phyloP scores from a whole-genome alignment of 2,888 invertebrate species.

The Idaea straminata region DNA sequence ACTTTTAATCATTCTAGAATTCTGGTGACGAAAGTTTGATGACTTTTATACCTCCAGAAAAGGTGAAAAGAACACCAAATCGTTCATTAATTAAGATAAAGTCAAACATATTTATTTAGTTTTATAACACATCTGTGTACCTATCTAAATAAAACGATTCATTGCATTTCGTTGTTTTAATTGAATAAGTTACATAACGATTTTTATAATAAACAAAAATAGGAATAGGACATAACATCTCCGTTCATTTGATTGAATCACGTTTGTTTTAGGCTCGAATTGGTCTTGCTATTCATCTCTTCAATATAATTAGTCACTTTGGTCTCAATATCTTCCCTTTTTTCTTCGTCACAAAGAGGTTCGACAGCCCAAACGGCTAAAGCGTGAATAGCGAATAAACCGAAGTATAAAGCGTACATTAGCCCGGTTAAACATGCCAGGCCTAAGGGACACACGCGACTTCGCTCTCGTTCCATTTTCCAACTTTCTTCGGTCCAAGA shows the following conservation, averaged over 20 bases:
- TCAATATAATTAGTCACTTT: constrained; percentile 47
- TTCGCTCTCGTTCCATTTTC: constrained; percentile 34
- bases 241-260: not conserved
- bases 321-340: constrained; percentile 26
- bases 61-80: not conserved
- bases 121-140: not conserved
- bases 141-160: not conserved
- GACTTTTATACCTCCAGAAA: not conserved
- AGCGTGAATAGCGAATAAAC: constrained; percentile 42
- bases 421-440: constrained; percentile 46
- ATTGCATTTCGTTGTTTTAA: constrained; percentile 2
- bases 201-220: not conserved
- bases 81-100: not conserved
- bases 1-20: not conserved
- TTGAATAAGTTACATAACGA: not conserved
- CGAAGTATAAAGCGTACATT: constrained; percentile 52
- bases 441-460: constrained; percentile 39
- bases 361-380: constrained; percentile 58
- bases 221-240: not conserved
- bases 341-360: constrained; percentile 49
- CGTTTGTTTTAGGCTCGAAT: constrained; percentile 30
- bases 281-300: constrained; percentile 35
- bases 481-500: constrained; percentile 56
- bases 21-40: not conserved
- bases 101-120: not conserved